Evolutionary conservation across 2,888 invertebrate genomes (phyloP).

Genomic region (Theristus sp.): DNA sequence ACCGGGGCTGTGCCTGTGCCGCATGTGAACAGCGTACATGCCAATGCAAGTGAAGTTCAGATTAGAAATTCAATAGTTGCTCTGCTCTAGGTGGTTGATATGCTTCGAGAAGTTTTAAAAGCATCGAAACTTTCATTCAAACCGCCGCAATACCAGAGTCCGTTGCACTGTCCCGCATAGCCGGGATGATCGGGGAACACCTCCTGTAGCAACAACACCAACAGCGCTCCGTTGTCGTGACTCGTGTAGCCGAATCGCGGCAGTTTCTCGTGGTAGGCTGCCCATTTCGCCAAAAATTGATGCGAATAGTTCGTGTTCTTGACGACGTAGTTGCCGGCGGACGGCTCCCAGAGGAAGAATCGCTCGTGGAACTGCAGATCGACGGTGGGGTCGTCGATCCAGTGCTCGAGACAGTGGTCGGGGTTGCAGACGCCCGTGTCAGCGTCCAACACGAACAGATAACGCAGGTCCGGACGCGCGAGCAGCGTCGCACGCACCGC

Average conservation of each 20-base stretch:
- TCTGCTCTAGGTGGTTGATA: too few species aligned
- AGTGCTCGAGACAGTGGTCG: background rate
- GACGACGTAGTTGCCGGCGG: background rate
- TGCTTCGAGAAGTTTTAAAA: too few species aligned
- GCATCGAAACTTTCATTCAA: too few species aligned
- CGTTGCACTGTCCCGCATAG: background rate
- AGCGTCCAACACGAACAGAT: background rate
- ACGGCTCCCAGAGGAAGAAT: background rate
- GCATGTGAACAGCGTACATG: too few species aligned
- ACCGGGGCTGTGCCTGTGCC: too few species aligned
- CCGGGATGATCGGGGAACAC: background rate
- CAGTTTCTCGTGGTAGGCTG: background rate
- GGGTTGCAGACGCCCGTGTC: background rate
- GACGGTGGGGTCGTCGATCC: background rate
- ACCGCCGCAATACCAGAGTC: background rate
- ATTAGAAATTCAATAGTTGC: too few species aligned
- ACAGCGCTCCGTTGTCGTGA: background rate
- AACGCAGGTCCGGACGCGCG: background rate
- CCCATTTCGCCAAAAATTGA: background rate
- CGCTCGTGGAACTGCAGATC: background rate
- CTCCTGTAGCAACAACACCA: background rate
- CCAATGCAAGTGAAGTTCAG: too few species aligned
- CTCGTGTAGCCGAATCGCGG: background rate
- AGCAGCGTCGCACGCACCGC: background rate
- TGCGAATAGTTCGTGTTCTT: background rate